Conservation (phyloP, 2,797 vertebrate genomes). For the Euthynnus affinis region DNA sequence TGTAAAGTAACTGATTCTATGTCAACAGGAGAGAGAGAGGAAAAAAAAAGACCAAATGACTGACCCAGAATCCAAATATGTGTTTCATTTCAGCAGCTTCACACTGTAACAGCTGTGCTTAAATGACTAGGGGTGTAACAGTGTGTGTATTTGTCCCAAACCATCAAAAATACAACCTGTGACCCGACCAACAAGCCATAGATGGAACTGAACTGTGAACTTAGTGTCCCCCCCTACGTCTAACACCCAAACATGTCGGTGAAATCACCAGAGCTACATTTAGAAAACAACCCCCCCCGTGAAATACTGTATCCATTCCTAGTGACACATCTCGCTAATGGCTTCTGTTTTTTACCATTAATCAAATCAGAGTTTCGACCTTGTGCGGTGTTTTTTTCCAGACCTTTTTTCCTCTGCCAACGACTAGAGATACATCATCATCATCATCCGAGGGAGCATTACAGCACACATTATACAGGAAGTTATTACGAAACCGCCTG, state of each 20-base stretch:
- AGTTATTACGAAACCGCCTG: slow-evolving; percentile 19
- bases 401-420: slow-evolving; percentile 22
- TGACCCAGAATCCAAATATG: neutral
- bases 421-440: slow-evolving; percentile 30
- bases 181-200: no score
- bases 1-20: neutral
- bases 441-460: slow-evolving; percentile 8
- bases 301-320: neutral
- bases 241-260: neutral
- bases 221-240: neutral
- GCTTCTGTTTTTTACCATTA: slow-evolving; percentile 1
- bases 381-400: slow-evolving; percentile 12
- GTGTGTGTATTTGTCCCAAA: no score
- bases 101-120: neutral
- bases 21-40: neutral
- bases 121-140: neutral
- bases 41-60: neutral
- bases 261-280: neutral
- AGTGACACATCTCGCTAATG: slow-evolving; percentile 14
- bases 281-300: neutral
- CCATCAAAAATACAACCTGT: no score
- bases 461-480: slow-evolving; percentile 21
- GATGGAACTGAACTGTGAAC: no score
- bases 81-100: neutral
- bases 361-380: slow-evolving; percentile 10